Percentiles rank a stretch among this genome's conserved stretches.
phyloP scores from a whole-genome alignment of 2,888 invertebrate genomes.

The Pyrrhosoma nymphula region DNA sequence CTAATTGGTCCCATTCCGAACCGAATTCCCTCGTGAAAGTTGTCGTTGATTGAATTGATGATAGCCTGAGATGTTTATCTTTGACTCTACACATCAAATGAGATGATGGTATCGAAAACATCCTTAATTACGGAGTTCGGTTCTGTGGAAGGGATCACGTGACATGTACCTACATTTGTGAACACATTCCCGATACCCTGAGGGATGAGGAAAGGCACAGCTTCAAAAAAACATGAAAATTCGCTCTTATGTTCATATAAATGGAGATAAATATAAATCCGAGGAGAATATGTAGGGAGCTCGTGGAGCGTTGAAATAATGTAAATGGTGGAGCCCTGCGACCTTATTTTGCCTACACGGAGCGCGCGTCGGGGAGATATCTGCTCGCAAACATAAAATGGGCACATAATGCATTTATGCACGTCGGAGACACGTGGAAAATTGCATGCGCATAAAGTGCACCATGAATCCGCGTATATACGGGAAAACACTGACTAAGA shows the following conservation, averaged over 20 bases:
- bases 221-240: not conserved
- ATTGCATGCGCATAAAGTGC: constrained; percentile 32
- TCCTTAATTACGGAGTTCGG: not conserved
- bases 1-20: not conserved
- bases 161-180: not conserved
- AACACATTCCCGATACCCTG: not conserved
- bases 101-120: not conserved
- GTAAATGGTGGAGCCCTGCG: not conserved
- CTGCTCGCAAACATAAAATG: constrained; percentile 12
- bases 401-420: not conserved
- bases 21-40: not conserved
- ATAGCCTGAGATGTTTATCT: not conserved
- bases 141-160: not conserved
- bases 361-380: not conserved
- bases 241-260: too few species aligned
- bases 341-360: not conserved
- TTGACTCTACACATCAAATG: not conserved
- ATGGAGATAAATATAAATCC: not conserved
- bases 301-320: not conserved
- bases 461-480: not conserved
- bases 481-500: not conserved
- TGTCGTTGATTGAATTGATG: not conserved
- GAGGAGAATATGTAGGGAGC: not conserved
- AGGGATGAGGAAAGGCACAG: not conserved
- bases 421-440: not conserved